Base-by-base conservation (phyloP, 2,797 vertebrate species). In the Florisuga fusca region DNA sequence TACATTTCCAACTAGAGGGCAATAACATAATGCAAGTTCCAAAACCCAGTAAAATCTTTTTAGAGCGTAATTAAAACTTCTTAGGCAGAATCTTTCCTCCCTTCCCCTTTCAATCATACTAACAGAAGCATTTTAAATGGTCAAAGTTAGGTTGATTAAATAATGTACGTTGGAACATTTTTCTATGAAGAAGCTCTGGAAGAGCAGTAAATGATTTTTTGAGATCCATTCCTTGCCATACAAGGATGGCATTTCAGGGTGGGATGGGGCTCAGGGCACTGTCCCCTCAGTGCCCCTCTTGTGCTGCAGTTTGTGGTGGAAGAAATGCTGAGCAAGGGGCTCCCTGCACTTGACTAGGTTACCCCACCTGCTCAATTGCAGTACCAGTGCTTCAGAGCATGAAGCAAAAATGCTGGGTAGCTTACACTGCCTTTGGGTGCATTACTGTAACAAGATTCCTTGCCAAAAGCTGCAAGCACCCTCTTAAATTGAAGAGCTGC, bases 401-500 rank as follows among this genome's bases (percentile, higher is more conserved):
- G 74, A 51, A 75, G 62, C 59, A 73, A 72, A 88, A 7, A 22
- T 2, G 0, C 36, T 68, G 0, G 0, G 4, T 36, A 69, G 62
- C 46, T n/a, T 5, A 20, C 5, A 1, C 36, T 51, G 74, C 63
- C 46, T 72, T 50, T 1, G 20, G 72, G 64, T 7, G 14, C 1
- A 0, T 15, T 11, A 7, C 29, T 61, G 27, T 26, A 51, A 41
- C 3, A 1, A 4, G 0, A 43, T 15, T 19, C 41, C 64, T 85
- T 68, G 6, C 58, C 31, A 41, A n/a, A 64, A 64, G 20, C 29
- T 12, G 16, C 1, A 6, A 90, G 21, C 10, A 58, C 58, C 63
- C 58, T 86, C 54, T 51, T 48, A 72, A 80, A 75, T 34, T 1
- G 1, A 51, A 75, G 75, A 81, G 43, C 36, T 34, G 5, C 6